A percentile compares a stretch with the other conserved stretches of the same genome.
These are phyloP conservation scores for Phasianus colchicus DNA, from an alignment of 2,113 vertebrate species.

Conservation along the genomic window DNA sequence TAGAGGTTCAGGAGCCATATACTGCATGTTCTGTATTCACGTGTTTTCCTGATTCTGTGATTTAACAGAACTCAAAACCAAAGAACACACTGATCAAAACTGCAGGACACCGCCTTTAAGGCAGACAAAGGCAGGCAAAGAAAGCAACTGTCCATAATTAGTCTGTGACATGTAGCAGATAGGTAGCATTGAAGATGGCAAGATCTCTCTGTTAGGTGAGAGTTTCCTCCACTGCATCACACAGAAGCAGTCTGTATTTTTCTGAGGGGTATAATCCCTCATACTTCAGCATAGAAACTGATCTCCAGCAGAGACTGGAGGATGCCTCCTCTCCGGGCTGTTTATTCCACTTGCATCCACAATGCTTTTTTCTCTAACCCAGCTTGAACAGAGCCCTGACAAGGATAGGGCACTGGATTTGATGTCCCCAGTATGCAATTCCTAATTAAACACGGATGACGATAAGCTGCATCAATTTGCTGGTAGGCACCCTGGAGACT, in stretches of 20 bases:
- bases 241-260: slow-evolving; percentile 15
- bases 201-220: slow-evolving; percentile 17
- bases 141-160: neutral
- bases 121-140: neutral
- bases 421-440: neutral
- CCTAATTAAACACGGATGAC: neutral
- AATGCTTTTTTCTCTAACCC: neutral
- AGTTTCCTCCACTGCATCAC: neutral
- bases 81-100: neutral
- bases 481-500: neutral
- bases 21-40: neutral
- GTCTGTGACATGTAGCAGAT: neutral
- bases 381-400: neutral
- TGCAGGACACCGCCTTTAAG: neutral
- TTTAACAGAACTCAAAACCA: neutral
- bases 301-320: neutral
- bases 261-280: slow-evolving; percentile 5
- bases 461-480: neutral
- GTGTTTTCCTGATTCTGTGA: neutral
- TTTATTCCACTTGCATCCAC: slow-evolving; percentile 4
- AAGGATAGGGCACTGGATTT: neutral
- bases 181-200: neutral
- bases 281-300: neutral
- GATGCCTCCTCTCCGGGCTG: neutral
- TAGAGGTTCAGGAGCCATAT: neutral